Percentiles rank a stretch among this genome's conserved stretches.
These are phyloP conservation scores for Ploceus nigricollis DNA, from an alignment of 2,113 vertebrate genomes.

Conservation along the genomic window DNA sequence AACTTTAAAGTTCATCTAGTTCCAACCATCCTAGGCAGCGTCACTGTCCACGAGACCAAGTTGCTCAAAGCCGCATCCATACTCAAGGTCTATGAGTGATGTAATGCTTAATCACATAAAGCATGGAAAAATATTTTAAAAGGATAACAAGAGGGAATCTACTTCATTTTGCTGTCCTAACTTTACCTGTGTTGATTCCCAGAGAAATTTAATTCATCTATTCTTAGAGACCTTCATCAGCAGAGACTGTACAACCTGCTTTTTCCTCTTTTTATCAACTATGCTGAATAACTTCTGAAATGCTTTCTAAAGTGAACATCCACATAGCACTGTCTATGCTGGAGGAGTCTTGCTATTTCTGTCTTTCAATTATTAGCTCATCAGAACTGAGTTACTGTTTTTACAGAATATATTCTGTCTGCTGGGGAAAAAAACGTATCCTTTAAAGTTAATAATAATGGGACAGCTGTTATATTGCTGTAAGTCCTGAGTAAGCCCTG, in stretches of 20 bases:
- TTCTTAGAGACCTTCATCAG: neutral
- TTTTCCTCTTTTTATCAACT: neutral
- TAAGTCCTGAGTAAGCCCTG: neutral
- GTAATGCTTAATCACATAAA: neutral
- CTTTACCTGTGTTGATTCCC: neutral
- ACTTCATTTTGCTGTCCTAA: neutral
- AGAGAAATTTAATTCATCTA: neutral
- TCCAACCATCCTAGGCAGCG: neutral
- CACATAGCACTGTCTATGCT: neutral
- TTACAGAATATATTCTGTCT: neutral
- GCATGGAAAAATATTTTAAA: neutral
- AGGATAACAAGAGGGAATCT: neutral
- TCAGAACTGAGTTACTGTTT: neutral
- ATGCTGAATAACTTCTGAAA: neutral
- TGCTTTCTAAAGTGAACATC: neutral
- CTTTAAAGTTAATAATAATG: neutral
- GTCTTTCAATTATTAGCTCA: neutral
- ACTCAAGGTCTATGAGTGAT: neutral
- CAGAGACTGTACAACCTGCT: neutral
- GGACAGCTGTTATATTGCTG: neutral
- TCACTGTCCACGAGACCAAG: neutral
- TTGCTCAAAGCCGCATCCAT: neutral
- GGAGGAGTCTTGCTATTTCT: neutral
- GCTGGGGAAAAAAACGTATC: neutral
- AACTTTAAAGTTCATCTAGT: neutral